Conservation (phyloP, 2,888 invertebrate genomes). For the Caenorhabditis plicata region DNA sequence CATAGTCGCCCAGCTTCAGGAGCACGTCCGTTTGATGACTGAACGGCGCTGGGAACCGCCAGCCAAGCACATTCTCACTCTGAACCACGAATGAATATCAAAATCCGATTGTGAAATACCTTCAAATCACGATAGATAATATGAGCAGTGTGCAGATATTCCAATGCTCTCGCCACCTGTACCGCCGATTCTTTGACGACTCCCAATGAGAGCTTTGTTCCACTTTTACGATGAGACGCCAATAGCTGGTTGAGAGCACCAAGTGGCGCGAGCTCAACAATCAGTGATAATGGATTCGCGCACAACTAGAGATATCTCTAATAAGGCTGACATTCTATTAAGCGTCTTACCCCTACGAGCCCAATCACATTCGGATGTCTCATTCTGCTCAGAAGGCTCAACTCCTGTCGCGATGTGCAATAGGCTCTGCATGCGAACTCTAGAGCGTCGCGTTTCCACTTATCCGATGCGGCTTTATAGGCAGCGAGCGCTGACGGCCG, state of each 20-base stretch:
- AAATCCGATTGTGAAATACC: conserved; percentile 44
- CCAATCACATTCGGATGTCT: conserved; percentile 90
- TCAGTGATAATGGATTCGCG: conserved; percentile 82
- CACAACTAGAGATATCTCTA: conserved; percentile 73
- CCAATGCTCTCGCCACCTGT: conserved; percentile 89
- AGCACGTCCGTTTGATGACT: conserved; percentile 59
- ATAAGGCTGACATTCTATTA: neutral
- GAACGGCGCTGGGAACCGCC: conserved; percentile 85
- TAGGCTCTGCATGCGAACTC: conserved; percentile 93
- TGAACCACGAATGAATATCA: conserved; percentile 1
- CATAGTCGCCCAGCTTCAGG: conserved; percentile 95
- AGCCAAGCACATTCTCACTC: conserved; percentile 96
- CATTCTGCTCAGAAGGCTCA: conserved; percentile 82
- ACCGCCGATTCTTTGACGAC: conserved; percentile 82
- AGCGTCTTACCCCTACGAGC: conserved; percentile 71
- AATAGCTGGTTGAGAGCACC: conserved; percentile 85
- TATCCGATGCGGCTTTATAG: conserved; percentile 77
- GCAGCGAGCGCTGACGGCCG: conserved; percentile 76
- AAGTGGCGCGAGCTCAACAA: conserved; percentile 86
- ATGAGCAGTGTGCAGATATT: conserved; percentile 87
- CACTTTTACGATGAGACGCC: conserved; percentile 82
- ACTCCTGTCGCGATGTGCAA: conserved; percentile 81
- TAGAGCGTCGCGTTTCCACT: conserved; percentile 89
- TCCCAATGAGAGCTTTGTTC: conserved; percentile 79
- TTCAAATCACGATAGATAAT: conserved; percentile 82